Percentiles rank a stretch among this genome's conserved stretches.
phyloP scores from a whole-genome alignment of 2,113 vertebrate species.

The Candoia aspera region DNA sequence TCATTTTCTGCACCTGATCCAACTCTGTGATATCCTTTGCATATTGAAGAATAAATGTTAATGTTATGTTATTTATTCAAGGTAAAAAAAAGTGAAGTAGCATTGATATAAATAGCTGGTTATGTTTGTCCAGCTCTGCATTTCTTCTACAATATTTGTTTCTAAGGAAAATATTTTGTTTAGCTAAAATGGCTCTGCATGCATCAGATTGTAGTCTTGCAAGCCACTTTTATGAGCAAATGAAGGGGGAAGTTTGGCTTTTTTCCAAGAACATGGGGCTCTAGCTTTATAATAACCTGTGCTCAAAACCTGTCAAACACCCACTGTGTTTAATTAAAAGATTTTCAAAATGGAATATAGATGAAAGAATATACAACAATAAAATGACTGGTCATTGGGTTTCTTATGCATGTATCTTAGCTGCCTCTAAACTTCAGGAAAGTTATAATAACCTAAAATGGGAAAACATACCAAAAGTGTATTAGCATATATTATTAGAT shows the following conservation, averaged over 20 bases:
- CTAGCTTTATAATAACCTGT: neutral
- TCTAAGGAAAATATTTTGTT: slow-evolving; percentile 1
- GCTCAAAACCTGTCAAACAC: neutral
- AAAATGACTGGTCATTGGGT: neutral
- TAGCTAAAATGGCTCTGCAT: neutral
- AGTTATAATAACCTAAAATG: neutral
- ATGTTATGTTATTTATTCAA: neutral
- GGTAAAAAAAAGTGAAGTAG: neutral
- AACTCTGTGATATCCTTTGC: neutral
- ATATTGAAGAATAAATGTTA: neutral
- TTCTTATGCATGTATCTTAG: neutral
- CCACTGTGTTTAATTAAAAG: slow-evolving; percentile 21
- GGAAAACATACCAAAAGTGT: neutral
- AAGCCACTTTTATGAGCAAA: slow-evolving; percentile 1
- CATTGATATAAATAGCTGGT: neutral
- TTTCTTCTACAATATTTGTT: neutral
- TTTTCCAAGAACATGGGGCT: neutral
- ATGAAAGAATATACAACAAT: neutral
- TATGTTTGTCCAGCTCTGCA: neutral
- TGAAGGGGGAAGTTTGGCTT: neutral
- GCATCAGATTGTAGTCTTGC: neutral
- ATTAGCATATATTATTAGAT: neutral
- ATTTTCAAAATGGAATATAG: slow-evolving; percentile 9
- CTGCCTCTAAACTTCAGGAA: neutral
- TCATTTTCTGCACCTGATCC: neutral